Evolutionary conservation across 1,140 invertebrate species (phyloP).

Genomic region (Drosophila arawakana): DNA sequence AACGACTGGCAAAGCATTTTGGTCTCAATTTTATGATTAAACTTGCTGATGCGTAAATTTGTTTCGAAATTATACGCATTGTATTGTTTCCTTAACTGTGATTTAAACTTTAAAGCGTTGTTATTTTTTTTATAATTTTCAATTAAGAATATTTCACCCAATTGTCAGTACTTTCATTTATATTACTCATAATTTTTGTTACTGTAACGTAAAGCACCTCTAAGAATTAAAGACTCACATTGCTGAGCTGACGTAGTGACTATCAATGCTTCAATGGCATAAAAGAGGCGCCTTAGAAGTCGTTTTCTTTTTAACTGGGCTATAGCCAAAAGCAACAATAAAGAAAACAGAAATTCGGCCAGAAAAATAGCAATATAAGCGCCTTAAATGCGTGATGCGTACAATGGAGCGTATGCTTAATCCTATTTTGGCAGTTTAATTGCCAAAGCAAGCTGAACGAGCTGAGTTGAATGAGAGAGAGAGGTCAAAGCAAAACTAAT

Average conservation of each 20-base stretch:
- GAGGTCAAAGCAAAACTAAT: constrained; percentile 40
- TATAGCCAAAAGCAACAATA: neutral
- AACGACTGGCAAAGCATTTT: neutral
- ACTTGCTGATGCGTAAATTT: too few relatives aligned
- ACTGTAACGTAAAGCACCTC: too few relatives aligned
- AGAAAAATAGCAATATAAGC: constrained; percentile 53
- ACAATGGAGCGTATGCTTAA: constrained; percentile 73
- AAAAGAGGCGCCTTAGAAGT: constrained; percentile 11
- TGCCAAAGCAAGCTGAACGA: constrained; percentile 39
- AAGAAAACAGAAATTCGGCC: neutral
- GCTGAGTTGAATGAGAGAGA: neutral
- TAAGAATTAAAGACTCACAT: neutral
- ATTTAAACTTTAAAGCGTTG: too few relatives aligned
- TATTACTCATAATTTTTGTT: too few relatives aligned
- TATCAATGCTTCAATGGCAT: neutral
- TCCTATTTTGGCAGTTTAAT: constrained; percentile 74
- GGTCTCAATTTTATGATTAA: neutral
- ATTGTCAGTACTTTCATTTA: neutral
- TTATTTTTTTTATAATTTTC: neutral
- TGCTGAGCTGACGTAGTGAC: constrained; percentile 3
- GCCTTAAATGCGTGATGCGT: constrained; percentile 62
- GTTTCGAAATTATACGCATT: too few relatives aligned
- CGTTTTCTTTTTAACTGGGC: constrained; percentile 7
- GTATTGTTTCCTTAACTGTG: too few relatives aligned
- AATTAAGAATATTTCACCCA: neutral